Conservation (phyloP, 2,113 vertebrate genomes). For the Cichladusa arquata region DNA sequence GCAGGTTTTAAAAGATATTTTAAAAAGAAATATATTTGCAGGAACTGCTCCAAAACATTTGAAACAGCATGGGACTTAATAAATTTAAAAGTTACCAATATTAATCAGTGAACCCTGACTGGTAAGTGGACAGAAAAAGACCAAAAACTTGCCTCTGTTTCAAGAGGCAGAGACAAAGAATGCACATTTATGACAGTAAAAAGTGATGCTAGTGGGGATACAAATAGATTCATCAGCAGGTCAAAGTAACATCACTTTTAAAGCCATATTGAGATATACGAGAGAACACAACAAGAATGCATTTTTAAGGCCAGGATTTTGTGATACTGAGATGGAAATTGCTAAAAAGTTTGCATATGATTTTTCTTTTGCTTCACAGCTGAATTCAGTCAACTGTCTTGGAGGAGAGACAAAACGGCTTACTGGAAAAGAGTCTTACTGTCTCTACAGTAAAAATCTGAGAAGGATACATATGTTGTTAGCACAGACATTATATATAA, state of each 20-base stretch:
- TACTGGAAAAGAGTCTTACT: neutral
- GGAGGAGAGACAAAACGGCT: neutral
- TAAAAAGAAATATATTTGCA: neutral
- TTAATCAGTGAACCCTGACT: neutral
- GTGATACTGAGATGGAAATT: neutral
- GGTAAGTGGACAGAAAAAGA: neutral
- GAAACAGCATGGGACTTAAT: neutral
- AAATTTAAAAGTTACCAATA: neutral
- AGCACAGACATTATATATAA: neutral
- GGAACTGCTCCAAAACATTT: neutral
- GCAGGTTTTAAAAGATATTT: neutral
- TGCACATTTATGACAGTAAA: neutral
- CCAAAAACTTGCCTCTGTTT: neutral
- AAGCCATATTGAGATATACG: neutral
- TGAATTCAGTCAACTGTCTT: neutral
- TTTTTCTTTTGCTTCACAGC: neutral
- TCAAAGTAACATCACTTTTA: neutral
- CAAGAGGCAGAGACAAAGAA: neutral
- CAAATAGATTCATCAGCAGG: neutral
- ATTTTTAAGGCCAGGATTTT: neutral
- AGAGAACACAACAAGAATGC: neutral
- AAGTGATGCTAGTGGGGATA: neutral
- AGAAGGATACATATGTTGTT: neutral
- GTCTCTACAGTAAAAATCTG: neutral
- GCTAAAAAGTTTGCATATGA: neutral